These are phyloP conservation scores for Hyles lineata DNA, from an alignment of 2,888 invertebrate species.

Conservation along the genomic window DNA sequence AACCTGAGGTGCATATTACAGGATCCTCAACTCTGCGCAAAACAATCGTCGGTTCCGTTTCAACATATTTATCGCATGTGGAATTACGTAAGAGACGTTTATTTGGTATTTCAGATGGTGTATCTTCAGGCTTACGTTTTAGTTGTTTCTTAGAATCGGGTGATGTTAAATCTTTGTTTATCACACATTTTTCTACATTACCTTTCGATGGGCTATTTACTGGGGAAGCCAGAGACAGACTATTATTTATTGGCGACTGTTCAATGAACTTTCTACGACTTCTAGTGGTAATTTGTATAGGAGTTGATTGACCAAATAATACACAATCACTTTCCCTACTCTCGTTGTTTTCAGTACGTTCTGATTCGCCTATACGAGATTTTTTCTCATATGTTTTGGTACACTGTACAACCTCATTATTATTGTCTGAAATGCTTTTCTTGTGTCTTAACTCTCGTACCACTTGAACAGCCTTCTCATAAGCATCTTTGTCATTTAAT, in stretches of 20 bases:
- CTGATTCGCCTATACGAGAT: not conserved
- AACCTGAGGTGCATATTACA: not conserved
- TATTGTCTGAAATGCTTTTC: slow-evolving; percentile 37
- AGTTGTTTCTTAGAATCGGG: slow-evolving; percentile 42
- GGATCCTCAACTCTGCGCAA: not conserved
- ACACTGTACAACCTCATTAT: slow-evolving; percentile 5
- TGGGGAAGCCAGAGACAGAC: not conserved
- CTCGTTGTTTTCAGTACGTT: not conserved
- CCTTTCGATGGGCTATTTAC: not conserved
- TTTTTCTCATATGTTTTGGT: slow-evolving; percentile 1
- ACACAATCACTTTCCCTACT: not conserved
- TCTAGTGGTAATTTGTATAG: slow-evolving; percentile 29
- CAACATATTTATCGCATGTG: slow-evolving; percentile 24
- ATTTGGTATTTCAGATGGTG: slow-evolving; percentile 41
- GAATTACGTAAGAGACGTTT: slow-evolving; percentile 63
- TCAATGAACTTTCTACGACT: slow-evolving; percentile 43
- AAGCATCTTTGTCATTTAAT: slow-evolving; percentile 60
- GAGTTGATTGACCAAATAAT: not conserved
- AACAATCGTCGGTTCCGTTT: not conserved
- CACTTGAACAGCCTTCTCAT: slow-evolving; percentile 68
- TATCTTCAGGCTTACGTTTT: slow-evolving; percentile 47
- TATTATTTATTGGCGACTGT: slow-evolving; percentile 22
- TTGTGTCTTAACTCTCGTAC: slow-evolving; percentile 62
- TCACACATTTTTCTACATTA: slow-evolving; percentile 33
- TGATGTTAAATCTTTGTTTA: slow-evolving; percentile 50